A percentile compares a stretch with the other conserved stretches of the same genome.
These are phyloP conservation scores for Macropus fuliginosus DNA, from an alignment of 2,797 vertebrate species.

Conservation along the genomic window DNA sequence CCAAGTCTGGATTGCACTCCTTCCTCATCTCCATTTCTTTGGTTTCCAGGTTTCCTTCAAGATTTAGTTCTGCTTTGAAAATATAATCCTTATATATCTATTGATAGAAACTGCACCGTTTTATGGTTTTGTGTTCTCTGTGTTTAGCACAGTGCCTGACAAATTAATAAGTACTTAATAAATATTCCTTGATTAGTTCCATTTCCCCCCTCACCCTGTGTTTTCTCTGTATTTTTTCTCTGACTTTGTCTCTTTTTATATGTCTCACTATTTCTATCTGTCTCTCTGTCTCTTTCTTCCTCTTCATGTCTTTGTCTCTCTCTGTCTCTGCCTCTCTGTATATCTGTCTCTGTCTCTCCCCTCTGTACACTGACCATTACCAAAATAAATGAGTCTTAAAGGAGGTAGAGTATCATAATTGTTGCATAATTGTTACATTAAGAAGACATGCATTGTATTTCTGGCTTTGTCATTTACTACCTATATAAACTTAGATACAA, in stretches of 20 bases:
- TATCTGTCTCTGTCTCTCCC: background rate
- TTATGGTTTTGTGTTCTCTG: background rate
- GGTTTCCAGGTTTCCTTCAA: background rate
- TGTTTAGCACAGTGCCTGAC: background rate
- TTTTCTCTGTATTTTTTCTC: background rate
- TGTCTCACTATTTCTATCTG: background rate
- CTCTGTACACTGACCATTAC: background rate
- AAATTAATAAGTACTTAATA: background rate
- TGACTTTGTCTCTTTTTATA: background rate
- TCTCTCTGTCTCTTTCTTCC: background rate
- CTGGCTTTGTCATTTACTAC: background rate
- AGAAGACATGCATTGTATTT: background rate
- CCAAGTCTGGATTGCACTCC: background rate
- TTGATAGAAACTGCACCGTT: background rate
- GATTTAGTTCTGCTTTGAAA: background rate
- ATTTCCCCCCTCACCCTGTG: background rate
- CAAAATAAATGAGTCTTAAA: background rate
- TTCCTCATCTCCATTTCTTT: background rate
- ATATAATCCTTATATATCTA: background rate
- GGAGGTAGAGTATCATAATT: background rate
- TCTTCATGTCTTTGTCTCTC: background rate
- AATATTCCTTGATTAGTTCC: background rate
- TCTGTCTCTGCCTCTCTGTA: background rate
- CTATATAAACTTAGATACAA: background rate
- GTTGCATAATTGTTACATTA: background rate